These are phyloP conservation scores for Phortica variegata DNA, from an alignment of 1,140 invertebrate species.

Conservation along the genomic window DNA sequence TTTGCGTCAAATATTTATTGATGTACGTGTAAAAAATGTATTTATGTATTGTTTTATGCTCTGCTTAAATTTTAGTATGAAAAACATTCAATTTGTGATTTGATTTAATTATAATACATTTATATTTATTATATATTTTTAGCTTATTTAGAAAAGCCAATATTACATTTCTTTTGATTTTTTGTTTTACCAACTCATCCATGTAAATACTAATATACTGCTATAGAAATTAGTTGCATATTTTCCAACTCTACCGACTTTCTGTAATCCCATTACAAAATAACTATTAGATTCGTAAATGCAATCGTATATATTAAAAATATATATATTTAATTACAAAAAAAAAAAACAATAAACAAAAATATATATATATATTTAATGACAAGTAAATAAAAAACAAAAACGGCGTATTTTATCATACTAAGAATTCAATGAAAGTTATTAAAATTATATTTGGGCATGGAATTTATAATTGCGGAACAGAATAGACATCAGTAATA, in stretches of 20 bases:
- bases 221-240: background rate
- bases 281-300: background rate
- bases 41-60: too few species aligned
- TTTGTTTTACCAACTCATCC: background rate
- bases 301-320: slow-evolving; percentile 1
- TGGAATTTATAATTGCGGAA: too few species aligned
- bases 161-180: background rate
- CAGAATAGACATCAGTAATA: too few species aligned
- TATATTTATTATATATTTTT: background rate
- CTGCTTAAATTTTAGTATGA: too few species aligned
- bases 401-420: slow-evolving; percentile 24
- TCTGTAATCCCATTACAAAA: too few species aligned
- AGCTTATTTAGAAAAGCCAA: background rate
- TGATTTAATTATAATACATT: too few species aligned
- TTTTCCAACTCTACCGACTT: background rate
- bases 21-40: too few species aligned
- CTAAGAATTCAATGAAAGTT: too few species aligned
- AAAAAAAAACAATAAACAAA: slow-evolving; percentile 18
- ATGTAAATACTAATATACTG: background rate
- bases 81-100: too few species aligned
- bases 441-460: too few species aligned
- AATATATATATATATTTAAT: slow-evolving; percentile 24
- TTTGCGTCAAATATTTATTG: too few species aligned
- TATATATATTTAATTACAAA: slow-evolving; percentile 25
- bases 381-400: background rate